Conservation (phyloP, 2,888 invertebrate species). For the Lepidochrysops patricia region DNA sequence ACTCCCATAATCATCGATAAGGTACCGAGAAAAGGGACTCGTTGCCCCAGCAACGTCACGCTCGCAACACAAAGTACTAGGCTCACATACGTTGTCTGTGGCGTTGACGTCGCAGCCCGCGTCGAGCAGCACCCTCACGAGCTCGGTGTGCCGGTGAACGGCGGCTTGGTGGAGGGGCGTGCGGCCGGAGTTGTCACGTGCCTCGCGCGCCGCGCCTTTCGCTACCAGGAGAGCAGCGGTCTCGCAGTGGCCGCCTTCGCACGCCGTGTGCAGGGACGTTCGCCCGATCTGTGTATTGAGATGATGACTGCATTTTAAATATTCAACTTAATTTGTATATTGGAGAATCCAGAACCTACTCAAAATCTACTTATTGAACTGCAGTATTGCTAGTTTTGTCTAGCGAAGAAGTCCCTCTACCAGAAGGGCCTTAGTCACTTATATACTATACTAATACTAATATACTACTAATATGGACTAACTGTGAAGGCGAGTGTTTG, state of each 20-base stretch:
- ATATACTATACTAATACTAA: too few relatives aligned
- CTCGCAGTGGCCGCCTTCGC: constrained; percentile 78
- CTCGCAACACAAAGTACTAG: constrained; percentile 16
- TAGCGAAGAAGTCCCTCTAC: too few relatives aligned
- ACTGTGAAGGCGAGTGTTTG: too few relatives aligned
- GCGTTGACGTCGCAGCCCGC: constrained; percentile 78
- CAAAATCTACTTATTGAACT: too few relatives aligned
- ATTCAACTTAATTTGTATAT: too few relatives aligned
- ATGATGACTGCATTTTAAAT: neutral
- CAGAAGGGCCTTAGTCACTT: too few relatives aligned
- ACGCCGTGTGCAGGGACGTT: constrained; percentile 81
- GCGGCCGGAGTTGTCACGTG: constrained; percentile 80
- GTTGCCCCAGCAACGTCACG: constrained; percentile 2
- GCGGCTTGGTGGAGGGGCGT: constrained; percentile 86
- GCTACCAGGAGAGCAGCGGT: constrained; percentile 75
- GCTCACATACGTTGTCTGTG: constrained; percentile 44
- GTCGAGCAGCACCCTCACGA: constrained; percentile 81
- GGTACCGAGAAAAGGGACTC: neutral
- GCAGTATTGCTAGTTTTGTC: too few relatives aligned
- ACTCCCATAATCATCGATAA: too few relatives aligned
- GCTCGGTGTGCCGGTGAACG: constrained; percentile 81
- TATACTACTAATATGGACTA: too few relatives aligned
- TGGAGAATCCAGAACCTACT: too few relatives aligned
- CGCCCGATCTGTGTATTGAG: constrained; percentile 47
- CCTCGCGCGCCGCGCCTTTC: constrained; percentile 78